These are phyloP conservation scores for Ditylenchus dipsaci DNA, from an alignment of 1,140 invertebrate species.

Conservation along the genomic window DNA sequence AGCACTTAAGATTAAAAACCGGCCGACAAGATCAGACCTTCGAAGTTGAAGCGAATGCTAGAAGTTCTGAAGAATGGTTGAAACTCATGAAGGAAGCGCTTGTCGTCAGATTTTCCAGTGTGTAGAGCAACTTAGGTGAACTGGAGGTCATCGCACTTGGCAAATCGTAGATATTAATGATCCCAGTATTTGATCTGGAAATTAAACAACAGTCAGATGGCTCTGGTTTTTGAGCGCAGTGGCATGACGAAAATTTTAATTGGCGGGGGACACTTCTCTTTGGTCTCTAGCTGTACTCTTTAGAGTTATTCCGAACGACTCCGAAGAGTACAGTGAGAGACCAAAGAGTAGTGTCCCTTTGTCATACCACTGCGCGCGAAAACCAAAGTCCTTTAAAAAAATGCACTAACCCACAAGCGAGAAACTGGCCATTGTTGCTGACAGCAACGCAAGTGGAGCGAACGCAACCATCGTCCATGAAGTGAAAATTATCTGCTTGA, in stretches of 20 bases:
- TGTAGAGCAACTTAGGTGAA: conserved; percentile 19
- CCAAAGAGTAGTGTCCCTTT: no score
- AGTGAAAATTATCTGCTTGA: conserved; percentile 14
- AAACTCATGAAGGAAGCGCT: conserved; percentile 31
- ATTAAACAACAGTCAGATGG: no score
- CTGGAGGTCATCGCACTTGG: neutral
- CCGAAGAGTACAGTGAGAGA: no score
- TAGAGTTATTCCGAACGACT: no score
- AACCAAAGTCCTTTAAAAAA: neutral
- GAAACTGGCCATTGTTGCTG: conserved; percentile 39
- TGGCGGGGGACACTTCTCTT: no score
- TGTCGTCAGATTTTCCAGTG: conserved; percentile 39
- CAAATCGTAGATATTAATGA: conserved; percentile 41
- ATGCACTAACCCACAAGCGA: conserved; percentile 37
- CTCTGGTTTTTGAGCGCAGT: no score
- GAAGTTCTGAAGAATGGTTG: conserved; percentile 33
- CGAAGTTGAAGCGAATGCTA: conserved; percentile 37
- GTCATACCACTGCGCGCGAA: no score
- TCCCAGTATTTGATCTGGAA: conserved; percentile 45
- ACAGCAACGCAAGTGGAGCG: conserved; percentile 20
- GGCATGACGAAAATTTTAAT: no score
- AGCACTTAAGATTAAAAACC: no score
- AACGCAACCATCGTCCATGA: conserved; percentile 41
- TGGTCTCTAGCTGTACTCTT: no score
- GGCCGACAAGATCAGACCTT: conserved; percentile 32